Evolutionary conservation across 2,888 invertebrate genomes (phyloP).

Genomic region (Leucoma salicis): DNA sequence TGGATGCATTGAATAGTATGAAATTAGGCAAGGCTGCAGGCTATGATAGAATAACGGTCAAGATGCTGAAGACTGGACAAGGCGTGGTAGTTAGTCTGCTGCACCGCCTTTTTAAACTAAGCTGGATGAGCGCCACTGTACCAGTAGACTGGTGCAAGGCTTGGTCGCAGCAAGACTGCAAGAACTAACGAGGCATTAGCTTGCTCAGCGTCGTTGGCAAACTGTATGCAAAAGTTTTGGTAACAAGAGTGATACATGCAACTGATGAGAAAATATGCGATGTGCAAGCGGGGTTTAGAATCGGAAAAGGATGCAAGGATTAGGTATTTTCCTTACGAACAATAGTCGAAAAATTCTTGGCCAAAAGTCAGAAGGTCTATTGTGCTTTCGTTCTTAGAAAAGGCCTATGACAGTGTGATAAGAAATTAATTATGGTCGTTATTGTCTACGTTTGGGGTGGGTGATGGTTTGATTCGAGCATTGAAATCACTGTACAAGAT

Average conservation of each 20-base stretch:
- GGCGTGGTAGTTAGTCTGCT: too few relatives aligned
- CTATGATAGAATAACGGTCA: not conserved
- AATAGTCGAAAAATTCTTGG: not conserved
- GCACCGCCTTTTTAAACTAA: not conserved
- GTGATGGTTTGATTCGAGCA: too few relatives aligned
- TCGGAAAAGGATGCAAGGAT: slow-evolving; percentile 6
- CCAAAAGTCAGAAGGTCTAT: not conserved
- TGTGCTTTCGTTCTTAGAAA: not conserved
- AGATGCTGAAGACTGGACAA: not conserved
- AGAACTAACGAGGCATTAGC: too few relatives aligned
- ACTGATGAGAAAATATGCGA: slow-evolving; percentile 5
- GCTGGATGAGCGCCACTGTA: too few relatives aligned
- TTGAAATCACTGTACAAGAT: too few relatives aligned
- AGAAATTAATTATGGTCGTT: not conserved
- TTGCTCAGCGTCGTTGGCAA: too few relatives aligned
- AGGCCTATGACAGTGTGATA: not conserved
- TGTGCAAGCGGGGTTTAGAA: slow-evolving; percentile 5
- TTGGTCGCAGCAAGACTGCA: not conserved
- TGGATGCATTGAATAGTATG: not conserved
- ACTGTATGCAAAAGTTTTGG: too few relatives aligned
- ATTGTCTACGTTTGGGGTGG: not conserved
- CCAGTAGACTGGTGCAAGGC: not conserved
- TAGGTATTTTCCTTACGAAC: slow-evolving; percentile 5
- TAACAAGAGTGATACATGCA: slow-evolving; percentile 2
- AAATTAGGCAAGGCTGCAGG: not conserved